Evolutionary conservation across 2,797 vertebrate species (phyloP).

Genomic region (Denticeps clupeoides): DNA sequence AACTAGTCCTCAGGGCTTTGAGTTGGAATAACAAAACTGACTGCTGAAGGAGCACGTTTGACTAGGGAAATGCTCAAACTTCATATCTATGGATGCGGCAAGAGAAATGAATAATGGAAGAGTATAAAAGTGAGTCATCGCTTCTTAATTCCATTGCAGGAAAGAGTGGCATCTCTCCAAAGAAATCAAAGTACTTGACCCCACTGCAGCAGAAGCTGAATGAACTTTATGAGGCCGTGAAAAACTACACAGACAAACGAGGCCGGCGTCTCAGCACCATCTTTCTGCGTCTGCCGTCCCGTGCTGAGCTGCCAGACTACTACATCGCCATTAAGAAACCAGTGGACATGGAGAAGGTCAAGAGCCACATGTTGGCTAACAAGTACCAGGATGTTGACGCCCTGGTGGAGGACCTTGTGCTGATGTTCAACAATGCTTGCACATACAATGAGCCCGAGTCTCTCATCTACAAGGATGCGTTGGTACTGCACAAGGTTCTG

Average conservation of each 20-base stretch:
- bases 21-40: too few relatives aligned
- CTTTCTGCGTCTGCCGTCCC: slow-evolving; percentile 90
- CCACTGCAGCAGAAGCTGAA: slow-evolving; percentile 95
- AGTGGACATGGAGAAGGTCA: slow-evolving; percentile 95
- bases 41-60: too few relatives aligned
- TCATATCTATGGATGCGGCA: too few relatives aligned
- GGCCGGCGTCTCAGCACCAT: slow-evolving; percentile 93
- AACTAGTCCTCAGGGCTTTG: too few relatives aligned
- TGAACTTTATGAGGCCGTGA: slow-evolving; percentile 95
- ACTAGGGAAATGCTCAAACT: too few relatives aligned
- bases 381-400: slow-evolving; percentile 97
- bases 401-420: slow-evolving; percentile 91
- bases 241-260: slow-evolving; percentile 91
- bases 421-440: slow-evolving; percentile 98
- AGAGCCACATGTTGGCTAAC: slow-evolving; percentile 93
- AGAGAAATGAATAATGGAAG: too few relatives aligned
- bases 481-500: slow-evolving; percentile 87
- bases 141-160: slow-evolving; percentile 49
- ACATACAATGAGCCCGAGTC: slow-evolving; percentile 97
- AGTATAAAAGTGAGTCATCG: too few relatives aligned
- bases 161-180: slow-evolving; percentile 87
- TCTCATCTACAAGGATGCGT: slow-evolving; percentile 92
- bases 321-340: slow-evolving; percentile 95
- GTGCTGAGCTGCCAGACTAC: slow-evolving; percentile 92
- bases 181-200: slow-evolving; percentile 94